Evolutionary conservation across 2,113 vertebrate species (phyloP), one percentile per base, ranked within the genome.

Genomic region (Epinephelus moara): DNA sequence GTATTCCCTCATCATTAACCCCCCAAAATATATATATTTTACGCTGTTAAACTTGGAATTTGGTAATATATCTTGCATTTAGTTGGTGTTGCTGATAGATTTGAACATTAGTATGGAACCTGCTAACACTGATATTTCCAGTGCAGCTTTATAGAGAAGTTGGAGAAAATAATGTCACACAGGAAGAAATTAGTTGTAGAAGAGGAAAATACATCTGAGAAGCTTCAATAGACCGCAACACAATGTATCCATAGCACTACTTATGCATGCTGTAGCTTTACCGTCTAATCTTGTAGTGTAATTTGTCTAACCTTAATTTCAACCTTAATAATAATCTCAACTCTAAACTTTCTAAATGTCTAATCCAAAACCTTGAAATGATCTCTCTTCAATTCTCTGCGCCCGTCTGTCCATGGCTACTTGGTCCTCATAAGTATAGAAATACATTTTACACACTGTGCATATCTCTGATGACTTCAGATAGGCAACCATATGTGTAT

Each of bases 401-500:
- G n/a, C 4, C 47, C 53, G 19, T 59, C 25, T 52, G 17, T 57
- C 30, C 12, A 23, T 14, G 18, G 4, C 49, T 21, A 30, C 61
- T 73, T 50, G 14, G 42, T 80, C n/a, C 53, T 84, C 62, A 61
- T 9, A 72, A 52, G 57, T 71, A 19, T 60, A 66, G 40, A 78
- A 66, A 53, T 25, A 47, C 21, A 45, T 62, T 59, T 50, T 9
- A 71, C 23, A 50, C 66, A 17, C 19, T 49, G 13, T 27, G 30
- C 30, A 59, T 42, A 30, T 80, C n/a, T 63, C 30, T 68, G 50
- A 73, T 74, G 47, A 66, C 82, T 78, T 88, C 19, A 70, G 23
- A 74, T 76, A 76, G 37, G 19, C 55, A 61, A 27, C 74, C 82
- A 85, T 64, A 86, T 86, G 76, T 85, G 62, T 55, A 53, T 75